phyloP scores from a whole-genome alignment of 2,888 invertebrate genomes.

The Drosophila diplacantha region DNA sequence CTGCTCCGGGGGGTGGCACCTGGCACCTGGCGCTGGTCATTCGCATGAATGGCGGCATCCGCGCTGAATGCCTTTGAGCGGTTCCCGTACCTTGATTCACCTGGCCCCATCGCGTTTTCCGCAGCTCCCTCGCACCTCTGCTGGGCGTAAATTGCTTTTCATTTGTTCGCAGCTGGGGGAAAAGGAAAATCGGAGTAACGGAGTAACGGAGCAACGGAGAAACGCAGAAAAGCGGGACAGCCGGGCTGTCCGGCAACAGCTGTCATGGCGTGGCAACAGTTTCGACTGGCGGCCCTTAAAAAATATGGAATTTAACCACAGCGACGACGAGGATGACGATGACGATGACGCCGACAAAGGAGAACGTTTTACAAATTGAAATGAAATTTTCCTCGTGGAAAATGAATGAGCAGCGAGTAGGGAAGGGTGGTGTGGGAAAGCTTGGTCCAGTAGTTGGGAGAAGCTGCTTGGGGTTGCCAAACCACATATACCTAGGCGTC shows the following conservation, averaged over 20 bases:
- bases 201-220: conserved; percentile 8
- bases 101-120: conserved; percentile 30
- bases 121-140: conserved; percentile 28
- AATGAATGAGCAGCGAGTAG: conserved; percentile 40
- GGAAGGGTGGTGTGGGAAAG: background rate
- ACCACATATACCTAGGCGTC: background rate
- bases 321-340: conserved; percentile 15
- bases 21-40: conserved; percentile 38
- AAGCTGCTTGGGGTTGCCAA: no score
- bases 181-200: conserved; percentile 1
- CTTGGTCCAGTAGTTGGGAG: background rate
- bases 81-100: conserved; percentile 53
- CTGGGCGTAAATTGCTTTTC: conserved; percentile 64
- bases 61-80: conserved; percentile 47
- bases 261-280: conserved; percentile 50
- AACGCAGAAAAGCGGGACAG: background rate
- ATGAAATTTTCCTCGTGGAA: conserved; percentile 54
- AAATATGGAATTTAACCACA: conserved; percentile 57
- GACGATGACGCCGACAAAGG: conserved; percentile 42
- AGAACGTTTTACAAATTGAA: conserved; percentile 63
- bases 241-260: conserved; percentile 55
- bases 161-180: conserved; percentile 48
- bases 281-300: conserved; percentile 30
- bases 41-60: conserved; percentile 39
- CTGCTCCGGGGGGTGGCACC: conserved; percentile 7